Percentiles rank a stretch among this genome's conserved stretches.
These are phyloP conservation scores for Eupristina koningsbergeri DNA, from an alignment of 1,140 invertebrate species.

Conservation along the genomic window DNA sequence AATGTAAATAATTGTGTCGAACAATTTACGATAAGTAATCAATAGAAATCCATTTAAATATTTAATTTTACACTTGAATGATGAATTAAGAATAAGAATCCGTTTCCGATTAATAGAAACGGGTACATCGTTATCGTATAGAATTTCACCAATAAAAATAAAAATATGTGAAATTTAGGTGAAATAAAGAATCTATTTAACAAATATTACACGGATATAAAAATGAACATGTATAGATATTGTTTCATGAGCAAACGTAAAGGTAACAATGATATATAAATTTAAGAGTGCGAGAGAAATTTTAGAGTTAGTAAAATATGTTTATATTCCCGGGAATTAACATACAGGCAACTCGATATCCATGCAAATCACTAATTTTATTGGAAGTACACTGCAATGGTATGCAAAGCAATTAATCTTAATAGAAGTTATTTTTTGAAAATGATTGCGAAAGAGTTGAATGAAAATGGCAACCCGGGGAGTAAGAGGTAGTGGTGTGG, in stretches of 20 bases:
- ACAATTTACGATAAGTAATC: background rate
- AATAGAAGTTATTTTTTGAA: background rate
- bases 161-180: too few relatives aligned
- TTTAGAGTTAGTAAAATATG: too few relatives aligned
- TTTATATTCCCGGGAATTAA: background rate
- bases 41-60: too few relatives aligned
- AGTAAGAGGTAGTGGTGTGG: background rate
- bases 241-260: background rate
- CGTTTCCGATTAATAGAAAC: too few relatives aligned
- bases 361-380: background rate
- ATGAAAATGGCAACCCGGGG: background rate
- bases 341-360: background rate
- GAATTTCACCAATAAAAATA: background rate
- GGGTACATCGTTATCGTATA: background rate
- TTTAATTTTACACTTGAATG: too few relatives aligned
- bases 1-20: background rate
- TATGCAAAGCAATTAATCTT: slow-evolving; percentile 6
- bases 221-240: background rate
- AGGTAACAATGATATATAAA: background rate
- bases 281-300: background rate
- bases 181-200: too few relatives aligned
- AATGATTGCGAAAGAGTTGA: background rate
- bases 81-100: too few relatives aligned
- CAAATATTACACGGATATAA: background rate
- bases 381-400: background rate